These are phyloP conservation scores for Argentina silus DNA, from an alignment of 2,797 vertebrate species.

Conservation along the genomic window DNA sequence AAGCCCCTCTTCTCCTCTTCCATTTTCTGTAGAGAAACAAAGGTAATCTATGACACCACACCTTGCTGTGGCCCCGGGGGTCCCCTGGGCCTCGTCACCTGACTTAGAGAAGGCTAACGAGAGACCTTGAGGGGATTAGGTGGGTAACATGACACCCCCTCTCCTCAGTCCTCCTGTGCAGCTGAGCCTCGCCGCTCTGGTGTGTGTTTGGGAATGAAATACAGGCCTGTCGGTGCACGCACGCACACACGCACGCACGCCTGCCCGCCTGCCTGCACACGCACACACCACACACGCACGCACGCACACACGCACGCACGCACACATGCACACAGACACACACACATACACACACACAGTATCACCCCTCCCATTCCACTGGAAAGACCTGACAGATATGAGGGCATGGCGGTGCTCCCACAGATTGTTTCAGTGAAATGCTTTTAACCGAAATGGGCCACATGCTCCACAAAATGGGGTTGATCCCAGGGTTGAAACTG, in stretches of 20 bases:
- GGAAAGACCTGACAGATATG: no score
- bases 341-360: not conserved
- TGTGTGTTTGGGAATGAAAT: not conserved
- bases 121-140: not conserved
- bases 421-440: no score
- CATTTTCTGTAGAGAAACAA: not conserved
- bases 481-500: not conserved
- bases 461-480: no score
- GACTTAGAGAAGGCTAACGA: not conserved
- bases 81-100: not conserved
- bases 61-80: not conserved
- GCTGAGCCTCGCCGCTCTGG: not conserved
- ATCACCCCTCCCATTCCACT: not conserved
- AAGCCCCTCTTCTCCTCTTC: not conserved
- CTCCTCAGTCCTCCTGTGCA: not conserved
- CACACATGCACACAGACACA: not conserved
- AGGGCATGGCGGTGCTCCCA: no score
- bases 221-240: not conserved
- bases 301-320: not conserved
- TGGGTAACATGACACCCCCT: not conserved
- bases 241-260: not conserved
- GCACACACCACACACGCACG: slow-evolving; percentile 9
- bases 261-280: not conserved
- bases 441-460: no score
- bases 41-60: not conserved